Base-by-base conservation (phyloP, 2,888 invertebrate genomes). In the Callinectes sapidus region DNA sequence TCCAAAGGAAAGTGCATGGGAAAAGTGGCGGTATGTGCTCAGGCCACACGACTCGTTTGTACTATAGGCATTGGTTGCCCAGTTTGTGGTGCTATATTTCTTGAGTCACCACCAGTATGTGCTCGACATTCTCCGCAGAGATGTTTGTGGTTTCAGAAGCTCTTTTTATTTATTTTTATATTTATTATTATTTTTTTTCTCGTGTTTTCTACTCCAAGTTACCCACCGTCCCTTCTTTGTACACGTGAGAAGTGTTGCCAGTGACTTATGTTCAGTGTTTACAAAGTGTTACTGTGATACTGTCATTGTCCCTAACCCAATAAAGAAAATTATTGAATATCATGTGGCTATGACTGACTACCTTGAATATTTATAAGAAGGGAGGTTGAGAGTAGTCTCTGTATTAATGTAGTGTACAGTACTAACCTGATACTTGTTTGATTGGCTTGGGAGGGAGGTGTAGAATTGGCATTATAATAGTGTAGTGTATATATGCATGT, bases 211-310 rank as follows among this genome's bases (percentile, higher is more conserved):
- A 81, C 81, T 81, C 18, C 81, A 32, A n/a, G 81, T 81, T 32
- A 32, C 81, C 81, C 81, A 35, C 81, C 35, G 16, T 81, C 81
- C 35, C 81, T 32, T 81, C 81, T 81, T 81, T 81, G 81, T 81
- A 81, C 35, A 35, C 6, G 32, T 81, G 35, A 32, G 81, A 81
- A 28, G 81, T 81, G 35, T 81, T 81, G 81, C 81, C 81, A 81
- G 81, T 35, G 81, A 81, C 81, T 81, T 81, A 32, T 81, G 81
- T 81, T 81, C 81, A 81, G 35, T 81, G 81, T 81, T 35, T 81
- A 81, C 81, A 81, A 81, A 81, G 81, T 81, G 81, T 81, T 81
- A 13, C 81, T 81, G 81, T 81, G 81, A 81, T 81, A 81, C 81
- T 81, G 81, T 81, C 81, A 81, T 81, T 81, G 81, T 81, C 81